Percentiles rank a stretch among this genome's conserved stretches.
Conservation (phyloP, 2,113 vertebrate genomes). For the Actenoides lindsayi region DNA sequence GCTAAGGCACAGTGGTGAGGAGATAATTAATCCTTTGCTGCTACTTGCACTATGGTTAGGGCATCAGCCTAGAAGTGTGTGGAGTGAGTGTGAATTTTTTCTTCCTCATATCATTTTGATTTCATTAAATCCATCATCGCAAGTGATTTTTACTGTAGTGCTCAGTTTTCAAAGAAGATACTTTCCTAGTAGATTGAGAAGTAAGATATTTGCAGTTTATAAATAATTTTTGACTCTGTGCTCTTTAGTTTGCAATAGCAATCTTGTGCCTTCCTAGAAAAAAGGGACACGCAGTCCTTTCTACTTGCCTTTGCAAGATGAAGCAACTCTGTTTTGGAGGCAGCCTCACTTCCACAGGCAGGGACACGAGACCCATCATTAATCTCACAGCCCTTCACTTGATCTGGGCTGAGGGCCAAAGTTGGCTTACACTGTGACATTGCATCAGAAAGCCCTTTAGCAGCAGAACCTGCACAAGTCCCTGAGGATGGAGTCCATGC, state of each 20-base stretch:
- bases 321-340: background rate
- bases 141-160: background rate
- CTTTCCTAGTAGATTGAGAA: background rate
- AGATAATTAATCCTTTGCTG: background rate
- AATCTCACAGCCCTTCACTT: background rate
- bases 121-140: background rate
- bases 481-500: background rate
- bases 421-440: background rate
- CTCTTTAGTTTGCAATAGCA: background rate
- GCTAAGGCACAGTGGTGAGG: background rate
- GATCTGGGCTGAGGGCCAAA: background rate
- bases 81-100: background rate
- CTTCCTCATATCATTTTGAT: background rate
- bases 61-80: background rate
- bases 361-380: background rate
- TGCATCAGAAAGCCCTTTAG: rapidly evolving
- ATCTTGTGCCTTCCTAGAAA: background rate
- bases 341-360: background rate
- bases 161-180: background rate
- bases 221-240: background rate
- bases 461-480: background rate
- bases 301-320: background rate
- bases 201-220: background rate
- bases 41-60: background rate
- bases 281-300: background rate